Conservation (phyloP, 2,113 vertebrate species). For the Phyllostomus hastatus region DNA sequence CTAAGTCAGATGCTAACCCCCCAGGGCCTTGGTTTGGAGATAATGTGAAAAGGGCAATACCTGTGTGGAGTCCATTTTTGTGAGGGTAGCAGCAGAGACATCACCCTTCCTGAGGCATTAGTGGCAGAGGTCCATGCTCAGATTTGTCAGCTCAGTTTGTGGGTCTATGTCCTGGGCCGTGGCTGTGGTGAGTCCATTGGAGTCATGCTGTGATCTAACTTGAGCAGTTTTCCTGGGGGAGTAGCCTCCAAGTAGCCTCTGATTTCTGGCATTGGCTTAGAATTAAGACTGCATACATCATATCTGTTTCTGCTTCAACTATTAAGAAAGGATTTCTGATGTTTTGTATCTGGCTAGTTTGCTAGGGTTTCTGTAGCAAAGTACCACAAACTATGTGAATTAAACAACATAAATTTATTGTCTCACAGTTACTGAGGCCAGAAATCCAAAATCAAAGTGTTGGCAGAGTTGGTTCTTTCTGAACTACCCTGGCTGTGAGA, state of each 20-base stretch:
- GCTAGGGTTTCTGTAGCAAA: neutral
- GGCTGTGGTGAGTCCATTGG: neutral
- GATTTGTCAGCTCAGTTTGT: neutral
- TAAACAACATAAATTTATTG: neutral
- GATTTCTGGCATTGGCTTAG: neutral
- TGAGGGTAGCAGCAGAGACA: neutral
- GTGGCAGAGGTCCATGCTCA: neutral
- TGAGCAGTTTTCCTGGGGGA: neutral
- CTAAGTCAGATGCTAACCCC: neutral
- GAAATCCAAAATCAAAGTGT: neutral
- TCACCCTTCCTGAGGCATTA: neutral
- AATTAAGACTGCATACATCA: neutral
- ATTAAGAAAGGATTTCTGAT: neutral
- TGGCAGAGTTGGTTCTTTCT: neutral
- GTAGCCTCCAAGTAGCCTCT: neutral
- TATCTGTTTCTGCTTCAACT: neutral
- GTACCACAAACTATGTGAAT: neutral
- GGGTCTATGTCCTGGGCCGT: neutral
- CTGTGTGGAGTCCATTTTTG: neutral
- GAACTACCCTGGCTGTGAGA: neutral
- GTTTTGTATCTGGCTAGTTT: neutral
- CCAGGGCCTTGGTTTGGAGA: neutral
- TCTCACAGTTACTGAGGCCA: neutral
- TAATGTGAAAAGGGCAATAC: neutral
- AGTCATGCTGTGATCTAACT: neutral